A percentile compares a stretch with the other conserved stretches of the same genome.
These are phyloP conservation scores for Meles meles DNA, from an alignment of 2,113 vertebrate genomes.

Conservation along the genomic window DNA sequence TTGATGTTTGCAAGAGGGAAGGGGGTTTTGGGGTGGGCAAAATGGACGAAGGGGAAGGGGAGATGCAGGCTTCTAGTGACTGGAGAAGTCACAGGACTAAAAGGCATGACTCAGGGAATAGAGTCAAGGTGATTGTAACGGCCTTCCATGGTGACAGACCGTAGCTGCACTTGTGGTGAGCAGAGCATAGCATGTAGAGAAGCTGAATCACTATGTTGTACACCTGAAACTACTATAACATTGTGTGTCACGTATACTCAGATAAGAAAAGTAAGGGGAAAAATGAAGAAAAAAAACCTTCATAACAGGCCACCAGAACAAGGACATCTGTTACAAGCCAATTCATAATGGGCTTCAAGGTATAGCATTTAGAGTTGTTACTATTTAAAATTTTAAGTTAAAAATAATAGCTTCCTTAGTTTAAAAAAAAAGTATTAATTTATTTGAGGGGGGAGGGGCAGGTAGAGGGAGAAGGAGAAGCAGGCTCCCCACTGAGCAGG, in stretches of 20 bases:
- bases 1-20: neutral
- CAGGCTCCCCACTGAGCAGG: too few species aligned
- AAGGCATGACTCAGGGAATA: neutral
- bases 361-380: neutral
- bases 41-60: neutral
- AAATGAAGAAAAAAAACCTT: neutral
- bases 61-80: neutral
- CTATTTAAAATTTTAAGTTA: neutral
- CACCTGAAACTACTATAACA: neutral
- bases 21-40: neutral
- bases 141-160: neutral
- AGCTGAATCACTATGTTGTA: neutral
- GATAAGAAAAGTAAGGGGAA: neutral
- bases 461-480: too few species aligned
- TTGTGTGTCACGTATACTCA: neutral
- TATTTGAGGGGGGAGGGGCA: too few species aligned
- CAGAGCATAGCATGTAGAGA: neutral
- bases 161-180: neutral
- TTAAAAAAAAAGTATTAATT: neutral
- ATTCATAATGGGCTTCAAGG: neutral
- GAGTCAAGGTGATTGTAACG: neutral
- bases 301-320: neutral
- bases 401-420: too few species aligned
- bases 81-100: neutral
- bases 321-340: neutral